Evolutionary conservation across 1,140 invertebrate genomes (phyloP).

Genomic region (Leptinotarsa lineolata): DNA sequence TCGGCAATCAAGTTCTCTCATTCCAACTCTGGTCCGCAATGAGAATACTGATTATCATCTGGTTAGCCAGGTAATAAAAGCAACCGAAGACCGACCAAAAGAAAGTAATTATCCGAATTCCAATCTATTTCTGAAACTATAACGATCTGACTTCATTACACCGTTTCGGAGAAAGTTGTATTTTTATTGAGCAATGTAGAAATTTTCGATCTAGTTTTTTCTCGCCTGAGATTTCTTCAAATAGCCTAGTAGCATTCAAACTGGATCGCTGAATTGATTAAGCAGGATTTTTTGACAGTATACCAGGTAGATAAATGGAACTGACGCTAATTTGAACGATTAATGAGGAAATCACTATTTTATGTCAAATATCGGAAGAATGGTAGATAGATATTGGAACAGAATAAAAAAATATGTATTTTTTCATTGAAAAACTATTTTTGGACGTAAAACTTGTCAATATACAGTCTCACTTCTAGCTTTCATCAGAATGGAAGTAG

Average conservation of each 20-base stretch:
- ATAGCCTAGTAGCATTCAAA: constrained; percentile 5
- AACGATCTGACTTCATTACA: constrained; percentile 1
- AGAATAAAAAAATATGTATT: no score
- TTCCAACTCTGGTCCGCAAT: not conserved
- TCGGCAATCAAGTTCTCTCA: not conserved
- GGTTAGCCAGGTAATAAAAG: not conserved
- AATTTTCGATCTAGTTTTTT: constrained; percentile 3
- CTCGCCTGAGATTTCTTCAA: not conserved
- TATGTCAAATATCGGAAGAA: no score
- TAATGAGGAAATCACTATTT: no score
- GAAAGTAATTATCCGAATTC: not conserved
- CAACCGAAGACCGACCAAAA: not conserved
- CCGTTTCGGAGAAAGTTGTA: constrained; percentile 1
- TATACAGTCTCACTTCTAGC: no score
- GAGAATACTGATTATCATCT: not conserved
- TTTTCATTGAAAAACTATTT: no score
- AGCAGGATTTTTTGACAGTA: not conserved
- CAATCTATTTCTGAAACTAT: not conserved
- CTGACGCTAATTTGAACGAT: not conserved
- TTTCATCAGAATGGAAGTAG: no score
- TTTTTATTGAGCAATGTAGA: not conserved
- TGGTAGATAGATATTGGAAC: no score
- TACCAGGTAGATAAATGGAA: not conserved
- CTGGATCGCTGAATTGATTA: not conserved
- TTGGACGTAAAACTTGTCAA: no score